A percentile compares a stretch with the other conserved stretches of the same genome.
phyloP scores from a whole-genome alignment of 2,113 vertebrate species.

The Sinocyclocheilus anophthalmus region DNA sequence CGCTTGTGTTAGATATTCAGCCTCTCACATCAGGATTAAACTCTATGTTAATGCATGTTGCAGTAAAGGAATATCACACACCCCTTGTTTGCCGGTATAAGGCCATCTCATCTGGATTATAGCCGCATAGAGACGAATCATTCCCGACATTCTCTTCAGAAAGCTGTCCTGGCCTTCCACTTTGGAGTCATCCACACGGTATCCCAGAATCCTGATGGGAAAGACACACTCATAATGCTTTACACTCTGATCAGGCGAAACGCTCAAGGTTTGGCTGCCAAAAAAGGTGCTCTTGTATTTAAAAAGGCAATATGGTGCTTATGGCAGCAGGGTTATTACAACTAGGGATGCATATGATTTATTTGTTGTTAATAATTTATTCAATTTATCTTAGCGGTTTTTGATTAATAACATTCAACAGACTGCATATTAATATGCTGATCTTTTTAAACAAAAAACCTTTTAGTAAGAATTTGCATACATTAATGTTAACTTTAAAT shows the following conservation, averaged over 20 bases:
- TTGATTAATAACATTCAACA: too few relatives aligned
- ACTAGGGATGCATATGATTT: too few relatives aligned
- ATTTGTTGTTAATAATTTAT: too few relatives aligned
- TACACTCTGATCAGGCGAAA: neutral
- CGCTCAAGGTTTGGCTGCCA: too few relatives aligned
- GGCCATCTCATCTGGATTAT: constrained; percentile 90
- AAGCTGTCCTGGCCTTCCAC: constrained; percentile 91
- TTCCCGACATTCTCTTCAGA: constrained; percentile 94
- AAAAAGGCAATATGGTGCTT: too few relatives aligned
- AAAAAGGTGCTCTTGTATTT: too few relatives aligned
- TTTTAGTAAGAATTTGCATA: too few relatives aligned
- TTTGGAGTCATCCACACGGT: constrained; percentile 82
- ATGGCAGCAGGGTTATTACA: too few relatives aligned
- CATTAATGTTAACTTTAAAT: too few relatives aligned
- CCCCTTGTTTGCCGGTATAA: constrained; percentile 80
- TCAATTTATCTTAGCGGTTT: too few relatives aligned
- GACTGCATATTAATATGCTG: too few relatives aligned
- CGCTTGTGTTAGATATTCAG: neutral
- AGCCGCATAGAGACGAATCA: constrained; percentile 95
- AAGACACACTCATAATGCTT: neutral
- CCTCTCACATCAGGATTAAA: neutral
- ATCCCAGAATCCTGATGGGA: constrained; percentile 84
- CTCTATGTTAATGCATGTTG: neutral
- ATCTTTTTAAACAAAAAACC: too few relatives aligned
- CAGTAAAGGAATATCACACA: constrained; percentile 56